Conservation (phyloP, 2,113 vertebrate species). For the Trichechus manatus region DNA sequence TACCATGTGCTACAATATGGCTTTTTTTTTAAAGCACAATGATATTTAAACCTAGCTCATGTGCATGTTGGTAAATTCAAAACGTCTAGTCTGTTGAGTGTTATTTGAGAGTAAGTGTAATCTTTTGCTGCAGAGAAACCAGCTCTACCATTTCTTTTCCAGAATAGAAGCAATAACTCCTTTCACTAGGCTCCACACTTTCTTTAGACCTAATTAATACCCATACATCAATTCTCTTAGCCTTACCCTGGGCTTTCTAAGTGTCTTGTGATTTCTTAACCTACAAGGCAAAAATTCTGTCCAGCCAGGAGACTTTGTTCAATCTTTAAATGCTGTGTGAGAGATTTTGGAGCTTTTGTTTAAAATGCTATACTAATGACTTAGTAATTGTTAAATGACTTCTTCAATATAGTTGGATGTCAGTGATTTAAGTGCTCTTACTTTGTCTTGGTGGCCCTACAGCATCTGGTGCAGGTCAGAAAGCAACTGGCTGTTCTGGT, state of each 20-base stretch:
- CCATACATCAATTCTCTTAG: conserved; percentile 45
- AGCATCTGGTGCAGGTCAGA: not conserved
- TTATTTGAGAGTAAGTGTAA: conserved; percentile 60
- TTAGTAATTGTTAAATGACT: conserved; percentile 48
- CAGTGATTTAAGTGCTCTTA: not conserved
- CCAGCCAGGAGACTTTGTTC: conserved; percentile 23
- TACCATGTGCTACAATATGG: not conserved
- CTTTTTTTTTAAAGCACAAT: not conserved
- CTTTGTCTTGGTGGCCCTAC: not conserved
- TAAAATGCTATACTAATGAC: conserved; percentile 46
- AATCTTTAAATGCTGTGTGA: conserved; percentile 22
- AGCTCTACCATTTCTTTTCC: conserved; percentile 53
- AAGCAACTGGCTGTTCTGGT: not conserved
- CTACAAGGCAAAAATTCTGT: conserved; percentile 38
- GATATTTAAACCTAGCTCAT: not conserved
- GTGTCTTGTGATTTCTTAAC: conserved; percentile 56
- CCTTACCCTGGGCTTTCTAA: not conserved
- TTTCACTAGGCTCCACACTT: not conserved
- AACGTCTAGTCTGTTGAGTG: conserved; percentile 23
- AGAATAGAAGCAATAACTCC: conserved; percentile 54
- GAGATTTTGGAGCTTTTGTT: conserved; percentile 24
- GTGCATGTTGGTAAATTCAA: conserved; percentile 50
- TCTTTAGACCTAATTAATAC: conserved; percentile 59
- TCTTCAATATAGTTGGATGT: conserved; percentile 53
- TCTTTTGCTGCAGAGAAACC: conserved; percentile 46